Conservation (phyloP, 2,888 invertebrate species). For the Leuctra nigra region DNA sequence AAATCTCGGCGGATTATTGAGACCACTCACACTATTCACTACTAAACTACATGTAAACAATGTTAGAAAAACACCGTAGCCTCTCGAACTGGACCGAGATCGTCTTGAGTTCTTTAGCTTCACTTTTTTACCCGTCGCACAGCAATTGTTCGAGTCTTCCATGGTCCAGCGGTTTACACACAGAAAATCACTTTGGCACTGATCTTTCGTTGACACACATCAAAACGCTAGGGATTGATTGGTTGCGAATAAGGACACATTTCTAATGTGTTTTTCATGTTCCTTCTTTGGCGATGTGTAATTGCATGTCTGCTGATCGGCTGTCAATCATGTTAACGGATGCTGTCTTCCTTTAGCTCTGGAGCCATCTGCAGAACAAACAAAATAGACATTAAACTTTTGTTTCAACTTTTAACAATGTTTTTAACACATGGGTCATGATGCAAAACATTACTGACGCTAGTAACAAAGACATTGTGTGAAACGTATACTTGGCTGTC, state of each 20-base stretch:
- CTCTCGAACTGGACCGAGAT: background rate
- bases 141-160: background rate
- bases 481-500: no score
- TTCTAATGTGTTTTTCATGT: no score
- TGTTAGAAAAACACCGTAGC: slow-evolving; percentile 2
- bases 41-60: slow-evolving; percentile 8
- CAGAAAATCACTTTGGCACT: slow-evolving; percentile 2
- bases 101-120: background rate
- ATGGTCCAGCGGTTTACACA: background rate
- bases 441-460: no score
- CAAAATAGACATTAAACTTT: no score
- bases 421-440: no score
- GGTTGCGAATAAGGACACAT: no score
- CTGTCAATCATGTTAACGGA: slow-evolving; percentile 1
- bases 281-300: no score
- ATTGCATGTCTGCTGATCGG: no score
- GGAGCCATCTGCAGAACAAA: background rate
- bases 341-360: background rate
- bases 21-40: slow-evolving; percentile 7
- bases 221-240: no score
- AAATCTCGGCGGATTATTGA: slow-evolving; percentile 79
- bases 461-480: no score
- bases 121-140: background rate
- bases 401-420: no score
- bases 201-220: no score